A percentile compares a stretch with the other conserved stretches of the same genome.
Evolutionary conservation across 2,113 vertebrate species (phyloP).

Genomic region (Dendrocopos noguchii): DNA sequence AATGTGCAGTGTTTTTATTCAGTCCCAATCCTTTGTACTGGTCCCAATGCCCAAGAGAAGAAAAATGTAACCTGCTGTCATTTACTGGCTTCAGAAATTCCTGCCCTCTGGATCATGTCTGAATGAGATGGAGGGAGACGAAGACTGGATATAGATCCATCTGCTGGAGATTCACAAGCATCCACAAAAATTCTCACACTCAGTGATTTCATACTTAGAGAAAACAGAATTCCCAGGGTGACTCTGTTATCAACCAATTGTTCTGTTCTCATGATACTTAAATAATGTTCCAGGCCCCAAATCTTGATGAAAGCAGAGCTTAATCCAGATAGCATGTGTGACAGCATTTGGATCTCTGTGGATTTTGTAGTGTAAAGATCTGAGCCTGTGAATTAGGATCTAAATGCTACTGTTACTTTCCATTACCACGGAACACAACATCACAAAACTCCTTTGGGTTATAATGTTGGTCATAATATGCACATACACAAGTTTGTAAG

Average conservation of each 20-base stretch:
- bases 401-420: not conserved
- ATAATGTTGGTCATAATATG: not conserved
- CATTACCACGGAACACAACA: not conserved
- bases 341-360: not conserved
- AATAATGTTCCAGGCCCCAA: not conserved
- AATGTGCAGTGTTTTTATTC: not conserved
- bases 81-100: not conserved
- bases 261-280: not conserved
- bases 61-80: not conserved
- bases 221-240: not conserved
- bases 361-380: not conserved
- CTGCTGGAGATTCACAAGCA: not conserved
- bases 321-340: not conserved
- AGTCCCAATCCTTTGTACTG: not conserved
- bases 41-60: not conserved
- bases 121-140: not conserved
- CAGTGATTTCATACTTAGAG: not conserved
- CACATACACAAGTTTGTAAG: not conserved
- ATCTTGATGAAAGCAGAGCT: not conserved
- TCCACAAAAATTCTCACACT: not conserved
- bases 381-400: not conserved
- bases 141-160: not conserved
- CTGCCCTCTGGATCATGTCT: not conserved
- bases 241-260: not conserved
- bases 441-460: not conserved